Evolutionary conservation across 2,888 invertebrate genomes (phyloP).

Genomic region (Osmoderma eremita): DNA sequence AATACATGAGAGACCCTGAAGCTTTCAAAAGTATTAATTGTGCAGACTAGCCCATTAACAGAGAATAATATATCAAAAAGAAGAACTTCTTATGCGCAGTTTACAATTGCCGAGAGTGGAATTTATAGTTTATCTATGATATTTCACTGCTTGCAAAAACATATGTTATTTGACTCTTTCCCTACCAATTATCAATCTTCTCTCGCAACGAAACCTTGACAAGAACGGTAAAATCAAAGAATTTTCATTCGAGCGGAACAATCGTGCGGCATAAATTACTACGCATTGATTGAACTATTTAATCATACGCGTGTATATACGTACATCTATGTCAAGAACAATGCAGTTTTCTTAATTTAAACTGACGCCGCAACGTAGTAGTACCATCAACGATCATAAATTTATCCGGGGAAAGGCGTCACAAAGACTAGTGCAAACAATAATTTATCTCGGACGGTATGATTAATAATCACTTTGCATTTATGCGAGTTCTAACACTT

Average conservation of each 20-base stretch:
- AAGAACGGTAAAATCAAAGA: too few species aligned
- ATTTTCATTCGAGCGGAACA: background rate
- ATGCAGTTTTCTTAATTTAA: constrained; percentile 22
- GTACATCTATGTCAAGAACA: constrained; percentile 13
- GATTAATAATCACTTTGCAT: constrained; percentile 36
- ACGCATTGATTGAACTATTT: background rate
- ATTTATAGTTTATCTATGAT: too few species aligned
- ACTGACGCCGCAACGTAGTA: background rate
- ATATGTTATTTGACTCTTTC: too few species aligned
- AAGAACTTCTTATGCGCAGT: too few species aligned
- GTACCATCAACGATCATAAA: constrained; percentile 3
- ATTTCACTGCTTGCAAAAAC: too few species aligned
- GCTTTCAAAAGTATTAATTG: too few species aligned
- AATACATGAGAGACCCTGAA: too few species aligned
- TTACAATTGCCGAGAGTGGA: too few species aligned
- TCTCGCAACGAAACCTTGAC: too few species aligned
- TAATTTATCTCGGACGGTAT: constrained; percentile 31
- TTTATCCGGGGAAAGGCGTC: constrained; percentile 21
- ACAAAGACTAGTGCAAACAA: constrained; percentile 23
- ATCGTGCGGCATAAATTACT: background rate
- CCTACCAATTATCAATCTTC: too few species aligned
- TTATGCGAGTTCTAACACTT: constrained; percentile 32
- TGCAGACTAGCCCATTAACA: too few species aligned
- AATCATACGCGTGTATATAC: background rate
- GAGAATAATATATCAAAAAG: too few species aligned